Base-by-base conservation (phyloP, 1,140 invertebrate species). In the Arctopsyche grandis region DNA sequence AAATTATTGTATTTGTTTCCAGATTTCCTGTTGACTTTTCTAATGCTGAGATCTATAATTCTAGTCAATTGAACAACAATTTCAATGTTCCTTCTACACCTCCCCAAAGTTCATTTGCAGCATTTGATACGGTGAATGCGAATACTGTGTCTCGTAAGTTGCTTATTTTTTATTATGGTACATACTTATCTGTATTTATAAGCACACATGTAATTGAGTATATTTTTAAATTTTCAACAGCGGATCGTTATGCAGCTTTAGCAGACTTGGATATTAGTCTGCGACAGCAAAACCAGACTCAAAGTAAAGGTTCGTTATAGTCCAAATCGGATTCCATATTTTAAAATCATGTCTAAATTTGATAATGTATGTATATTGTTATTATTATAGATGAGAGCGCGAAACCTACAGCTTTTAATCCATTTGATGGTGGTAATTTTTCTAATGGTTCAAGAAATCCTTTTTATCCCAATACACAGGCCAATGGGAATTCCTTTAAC, bases 11-110 rank as follows among this genome's bases (percentile, higher is more conserved):
- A 19, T 76, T 60, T 43, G 5, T 58, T 87, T 86, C 69, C 84
- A 89, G 87, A 86, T 89, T 89, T 84, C 87, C 87, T 83, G 88
- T 88, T 80, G 87, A 88, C 83, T 89, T 89, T 79, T 85, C 85
- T n/a, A 88, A 86, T 16, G 87, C 87, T 79, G 86, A 88, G 77
- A 89, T 89, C 81, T 89, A 87, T 78, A 89, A 89, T 81, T 87
- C 87, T 86, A 86, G 86, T 83, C 87, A 89, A 83, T 84, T 84
- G 78, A 88, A 87, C 77, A 89, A 85, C 80, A 86, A 84, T 84
- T 63, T 78, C 9, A 60, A 73, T 60, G 46, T 26, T 21, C 16
- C 81, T 38, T 24, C 77, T n/a, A 21, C 79, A 10, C 75, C 58
- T n/a, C 48, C 22, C 44, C 81, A 77, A 58, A 66, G 12, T 63